Percentiles rank a stretch among this genome's conserved stretches.
Conservation (phyloP, 2,888 invertebrate genomes). For the Chesias legatella region DNA sequence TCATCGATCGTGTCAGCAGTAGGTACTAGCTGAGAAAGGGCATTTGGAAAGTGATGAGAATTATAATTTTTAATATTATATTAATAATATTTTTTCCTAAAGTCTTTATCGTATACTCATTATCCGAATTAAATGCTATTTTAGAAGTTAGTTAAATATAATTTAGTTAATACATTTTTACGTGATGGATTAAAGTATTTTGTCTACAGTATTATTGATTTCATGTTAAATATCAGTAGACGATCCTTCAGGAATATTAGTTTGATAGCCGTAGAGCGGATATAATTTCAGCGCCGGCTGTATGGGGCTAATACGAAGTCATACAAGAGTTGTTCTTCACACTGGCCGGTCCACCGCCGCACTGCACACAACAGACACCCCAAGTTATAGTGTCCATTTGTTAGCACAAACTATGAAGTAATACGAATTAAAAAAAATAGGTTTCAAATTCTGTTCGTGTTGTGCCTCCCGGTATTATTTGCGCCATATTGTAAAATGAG, state of each 20-base stretch:
- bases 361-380: conserved; percentile 19
- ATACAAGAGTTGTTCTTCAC: conserved; percentile 57
- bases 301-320: conserved; percentile 46
- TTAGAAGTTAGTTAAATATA: too few species aligned
- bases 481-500: conserved; percentile 44
- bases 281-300: conserved; percentile 27
- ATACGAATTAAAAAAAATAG: conserved; percentile 16
- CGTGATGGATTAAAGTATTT: too few species aligned
- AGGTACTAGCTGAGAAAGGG: not conserved
- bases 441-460: conserved; percentile 16
- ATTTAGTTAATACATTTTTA: too few species aligned
- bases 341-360: conserved; percentile 43
- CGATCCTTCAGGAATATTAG: conserved; percentile 18
- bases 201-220: too few species aligned
- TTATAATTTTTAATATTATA: too few species aligned
- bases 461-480: conserved; percentile 11
- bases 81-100: too few species aligned
- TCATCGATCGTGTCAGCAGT: conserved; percentile 20
- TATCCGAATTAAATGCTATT: too few species aligned
- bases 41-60: too few species aligned
- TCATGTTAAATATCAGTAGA: too few species aligned
- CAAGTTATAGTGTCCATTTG: conserved; percentile 25
- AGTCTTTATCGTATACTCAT: too few species aligned
- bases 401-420: conserved; percentile 39
- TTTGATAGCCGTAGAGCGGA: conserved; percentile 6